Evolutionary conservation across 2,797 vertebrate genomes (phyloP).

Genomic region (Limnodromus scolopaceus): DNA sequence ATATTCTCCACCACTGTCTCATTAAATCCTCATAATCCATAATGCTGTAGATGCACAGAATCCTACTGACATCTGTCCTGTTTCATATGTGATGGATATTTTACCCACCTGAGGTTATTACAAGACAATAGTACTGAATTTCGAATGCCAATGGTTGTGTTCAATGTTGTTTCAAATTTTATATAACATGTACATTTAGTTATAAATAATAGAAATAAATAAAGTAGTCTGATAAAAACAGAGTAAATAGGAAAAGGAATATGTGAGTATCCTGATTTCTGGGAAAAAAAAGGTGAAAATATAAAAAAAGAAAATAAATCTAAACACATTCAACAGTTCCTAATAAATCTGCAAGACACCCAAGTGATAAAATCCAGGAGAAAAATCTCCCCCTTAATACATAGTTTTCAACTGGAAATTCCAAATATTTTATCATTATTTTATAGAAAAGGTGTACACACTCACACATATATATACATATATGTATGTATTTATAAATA

Average conservation of each 20-base stretch:
- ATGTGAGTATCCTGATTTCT: background rate
- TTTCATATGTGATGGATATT: background rate
- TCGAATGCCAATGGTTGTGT: background rate
- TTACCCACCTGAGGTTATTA: background rate
- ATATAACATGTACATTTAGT: background rate
- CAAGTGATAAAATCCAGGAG: background rate
- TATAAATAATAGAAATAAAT: background rate
- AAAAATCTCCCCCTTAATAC: background rate
- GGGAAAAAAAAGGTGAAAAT: background rate
- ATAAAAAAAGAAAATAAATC: background rate
- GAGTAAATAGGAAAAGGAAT: background rate
- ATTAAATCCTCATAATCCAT: background rate
- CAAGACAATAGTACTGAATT: background rate
- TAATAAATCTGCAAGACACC: background rate
- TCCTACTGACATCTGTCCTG: background rate
- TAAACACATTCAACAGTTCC: background rate
- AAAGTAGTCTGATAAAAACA: background rate
- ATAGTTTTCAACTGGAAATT: background rate
- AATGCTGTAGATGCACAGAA: background rate
- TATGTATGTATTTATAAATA: background rate
- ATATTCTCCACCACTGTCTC: background rate
- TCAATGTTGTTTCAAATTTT: background rate
- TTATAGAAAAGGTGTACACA: background rate
- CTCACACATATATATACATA: rapidly evolving
- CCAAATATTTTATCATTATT: background rate